A percentile compares a stretch with the other conserved stretches of the same genome.
These are phyloP conservation scores for Bergia sp. DNA, from an alignment of 92 coral and sea anemone genomes.

Conservation along the genomic window DNA sequence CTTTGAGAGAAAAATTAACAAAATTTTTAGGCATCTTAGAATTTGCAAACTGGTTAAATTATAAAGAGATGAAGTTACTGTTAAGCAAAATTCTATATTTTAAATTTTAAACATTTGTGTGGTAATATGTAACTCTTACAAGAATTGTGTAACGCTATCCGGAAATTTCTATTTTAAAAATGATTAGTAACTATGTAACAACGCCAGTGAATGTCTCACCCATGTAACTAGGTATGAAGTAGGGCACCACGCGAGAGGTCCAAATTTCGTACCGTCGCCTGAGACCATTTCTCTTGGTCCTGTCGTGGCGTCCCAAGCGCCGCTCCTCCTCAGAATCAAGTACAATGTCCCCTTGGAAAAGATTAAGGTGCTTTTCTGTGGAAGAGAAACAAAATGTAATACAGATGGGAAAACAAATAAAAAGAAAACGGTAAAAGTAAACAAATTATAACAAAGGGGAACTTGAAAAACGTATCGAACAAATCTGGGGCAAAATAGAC, in stretches of 20 bases:
- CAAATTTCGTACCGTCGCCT: conserved; percentile 31
- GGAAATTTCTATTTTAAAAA: no score
- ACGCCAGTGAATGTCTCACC: background rate
- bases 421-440: background rate
- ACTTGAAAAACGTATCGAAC: no score
- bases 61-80: no score
- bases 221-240: conserved; percentile 4
- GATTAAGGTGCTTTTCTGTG: conserved; percentile 19
- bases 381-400: background rate
- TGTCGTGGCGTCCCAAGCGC: conserved; percentile 32
- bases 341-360: conserved; percentile 41
- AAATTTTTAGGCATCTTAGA: no score
- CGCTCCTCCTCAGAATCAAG: conserved; percentile 16
- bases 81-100: no score
- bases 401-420: background rate
- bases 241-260: conserved; percentile 37
- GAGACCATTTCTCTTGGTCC: conserved; percentile 35
- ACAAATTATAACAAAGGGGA: no score
- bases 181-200: background rate
- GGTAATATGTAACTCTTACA: no score
- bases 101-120: no score
- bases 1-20: no score
- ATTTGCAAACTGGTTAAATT: no score
- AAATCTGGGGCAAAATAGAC: no score
- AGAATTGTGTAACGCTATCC: no score